phyloP scores from a whole-genome alignment of 2,888 invertebrate genomes.

The Eristalis pertinax region DNA sequence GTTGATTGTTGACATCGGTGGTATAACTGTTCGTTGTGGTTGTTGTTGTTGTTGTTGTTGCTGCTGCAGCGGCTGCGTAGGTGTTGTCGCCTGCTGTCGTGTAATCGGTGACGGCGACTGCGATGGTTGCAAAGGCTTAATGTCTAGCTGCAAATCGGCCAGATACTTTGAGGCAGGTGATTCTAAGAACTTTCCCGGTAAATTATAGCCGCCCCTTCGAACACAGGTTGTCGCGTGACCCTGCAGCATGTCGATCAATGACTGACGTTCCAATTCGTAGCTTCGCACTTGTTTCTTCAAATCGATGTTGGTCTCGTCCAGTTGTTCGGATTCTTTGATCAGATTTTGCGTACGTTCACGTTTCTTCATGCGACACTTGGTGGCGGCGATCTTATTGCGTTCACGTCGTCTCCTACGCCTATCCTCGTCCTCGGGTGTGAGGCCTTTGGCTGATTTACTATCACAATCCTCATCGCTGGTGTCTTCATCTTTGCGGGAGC shows the following conservation, averaged over 20 bases:
- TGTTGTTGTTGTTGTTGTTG: slow-evolving; percentile 12
- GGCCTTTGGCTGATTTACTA: slow-evolving; percentile 83
- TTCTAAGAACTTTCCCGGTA: slow-evolving; percentile 78
- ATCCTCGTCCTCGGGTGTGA: slow-evolving; percentile 96
- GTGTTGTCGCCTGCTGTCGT: slow-evolving; percentile 57
- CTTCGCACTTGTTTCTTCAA: slow-evolving; percentile 92
- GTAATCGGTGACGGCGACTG: slow-evolving; percentile 61
- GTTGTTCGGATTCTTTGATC: slow-evolving; percentile 91
- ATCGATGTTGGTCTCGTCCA: slow-evolving; percentile 92
- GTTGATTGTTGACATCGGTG: slow-evolving; percentile 81
- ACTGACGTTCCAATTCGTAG: slow-evolving; percentile 89
- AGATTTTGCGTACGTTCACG: slow-evolving; percentile 93
- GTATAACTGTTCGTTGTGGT: slow-evolving; percentile 78
- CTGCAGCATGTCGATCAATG: slow-evolving; percentile 90
- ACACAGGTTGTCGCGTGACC: slow-evolving; percentile 88
- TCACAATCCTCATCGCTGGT: slow-evolving; percentile 82
- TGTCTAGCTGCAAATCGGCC: slow-evolving; percentile 78
- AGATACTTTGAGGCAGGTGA: slow-evolving; percentile 80
- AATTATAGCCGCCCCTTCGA: slow-evolving; percentile 78
- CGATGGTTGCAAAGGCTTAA: slow-evolving; percentile 71
- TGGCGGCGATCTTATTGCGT: slow-evolving; percentile 96
- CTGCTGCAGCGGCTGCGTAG: slow-evolving; percentile 55
- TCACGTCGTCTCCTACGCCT: slow-evolving; percentile 92
- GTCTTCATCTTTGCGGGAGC: slow-evolving; percentile 80
- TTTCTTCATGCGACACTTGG: slow-evolving; percentile 96